Conservation (phyloP, 1,140 invertebrate species). For the Colletes gigas region DNA sequence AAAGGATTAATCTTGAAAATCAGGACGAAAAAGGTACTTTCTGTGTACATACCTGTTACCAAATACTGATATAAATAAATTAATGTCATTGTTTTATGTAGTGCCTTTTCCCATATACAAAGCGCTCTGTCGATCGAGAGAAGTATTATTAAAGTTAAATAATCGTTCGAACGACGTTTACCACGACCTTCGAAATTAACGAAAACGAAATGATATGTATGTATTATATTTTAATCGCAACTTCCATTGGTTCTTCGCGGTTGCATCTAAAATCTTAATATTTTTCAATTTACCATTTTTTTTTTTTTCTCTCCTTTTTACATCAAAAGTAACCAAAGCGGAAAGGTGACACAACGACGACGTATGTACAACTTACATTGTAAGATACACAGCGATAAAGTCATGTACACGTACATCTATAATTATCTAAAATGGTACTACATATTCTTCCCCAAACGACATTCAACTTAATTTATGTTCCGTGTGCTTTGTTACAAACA, state of each 20-base stretch:
- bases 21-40: conserved; percentile 13
- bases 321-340: conserved; percentile 78
- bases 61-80: conserved; percentile 49
- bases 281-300: conserved; percentile 28
- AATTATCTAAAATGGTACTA: conserved; percentile 69
- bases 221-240: conserved; percentile 49
- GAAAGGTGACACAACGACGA: conserved; percentile 73
- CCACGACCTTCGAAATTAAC: conserved; percentile 19
- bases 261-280: conserved; percentile 57
- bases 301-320: conserved; percentile 68
- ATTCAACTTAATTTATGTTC: conserved; percentile 64
- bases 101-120: neutral
- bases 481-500: conserved; percentile 58
- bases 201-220: conserved; percentile 51
- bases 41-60: conserved; percentile 36
- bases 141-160: too few species aligned
- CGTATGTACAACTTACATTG: conserved; percentile 78
- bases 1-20: neutral
- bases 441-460: conserved; percentile 56
- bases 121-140: too few species aligned
- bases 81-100: conserved; percentile 3
- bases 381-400: conserved; percentile 72
- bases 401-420: conserved; percentile 72
- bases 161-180: neutral
- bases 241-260: conserved; percentile 56